These are phyloP conservation scores for Tachysurus fulvidraco DNA, from an alignment of 2,113 vertebrate species.

Conservation along the genomic window DNA sequence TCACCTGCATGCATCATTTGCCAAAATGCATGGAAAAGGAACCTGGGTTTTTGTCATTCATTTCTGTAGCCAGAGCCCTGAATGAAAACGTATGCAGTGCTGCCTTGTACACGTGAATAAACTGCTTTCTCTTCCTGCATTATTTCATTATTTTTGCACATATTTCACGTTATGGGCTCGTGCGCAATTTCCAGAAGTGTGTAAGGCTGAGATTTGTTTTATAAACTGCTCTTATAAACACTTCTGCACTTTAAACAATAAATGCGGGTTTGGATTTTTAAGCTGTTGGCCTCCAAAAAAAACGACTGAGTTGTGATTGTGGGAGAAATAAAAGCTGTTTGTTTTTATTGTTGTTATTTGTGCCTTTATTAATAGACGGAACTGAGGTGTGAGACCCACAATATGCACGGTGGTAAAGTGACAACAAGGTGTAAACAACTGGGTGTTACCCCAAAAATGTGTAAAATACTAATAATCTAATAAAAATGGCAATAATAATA, in stretches of 20 bases:
- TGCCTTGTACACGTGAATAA: constrained; percentile 26
- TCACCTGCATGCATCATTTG: constrained; percentile 44
- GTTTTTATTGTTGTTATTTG: neutral
- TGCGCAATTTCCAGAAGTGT: neutral
- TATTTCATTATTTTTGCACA: neutral
- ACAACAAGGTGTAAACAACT: constrained; percentile 53
- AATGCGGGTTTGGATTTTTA: neutral
- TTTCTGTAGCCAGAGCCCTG: constrained; percentile 36
- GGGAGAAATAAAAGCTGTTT: neutral
- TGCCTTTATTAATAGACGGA: neutral
- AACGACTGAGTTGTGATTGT: neutral
- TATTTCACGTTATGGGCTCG: neutral
- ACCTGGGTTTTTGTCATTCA: constrained; percentile 2
- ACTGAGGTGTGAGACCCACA: neutral
- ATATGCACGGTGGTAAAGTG: neutral
- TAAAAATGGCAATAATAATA: neutral
- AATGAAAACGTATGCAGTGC: constrained; percentile 30
- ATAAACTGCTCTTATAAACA: neutral
- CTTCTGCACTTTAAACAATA: neutral
- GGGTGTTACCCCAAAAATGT: constrained; percentile 24
- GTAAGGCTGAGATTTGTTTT: neutral
- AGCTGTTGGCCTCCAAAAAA: neutral
- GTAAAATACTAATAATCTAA: neutral
- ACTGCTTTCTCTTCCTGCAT: neutral
- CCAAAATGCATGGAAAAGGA: constrained; percentile 28